These are phyloP conservation scores for Argentina silus DNA, from an alignment of 2,797 vertebrate species.

Conservation along the genomic window DNA sequence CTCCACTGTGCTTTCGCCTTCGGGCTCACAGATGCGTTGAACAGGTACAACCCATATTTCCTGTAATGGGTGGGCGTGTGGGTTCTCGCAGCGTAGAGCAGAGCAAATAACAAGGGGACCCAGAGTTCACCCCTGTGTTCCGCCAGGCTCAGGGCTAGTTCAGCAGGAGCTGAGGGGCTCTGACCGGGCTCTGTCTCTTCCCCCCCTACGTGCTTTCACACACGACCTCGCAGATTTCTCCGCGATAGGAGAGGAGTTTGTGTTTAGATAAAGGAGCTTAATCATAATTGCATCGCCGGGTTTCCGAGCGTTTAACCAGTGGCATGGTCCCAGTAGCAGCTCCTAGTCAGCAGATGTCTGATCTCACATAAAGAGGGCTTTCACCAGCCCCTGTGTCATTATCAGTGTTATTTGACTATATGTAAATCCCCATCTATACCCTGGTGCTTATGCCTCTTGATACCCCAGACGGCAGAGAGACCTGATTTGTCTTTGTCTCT, in stretches of 20 bases:
- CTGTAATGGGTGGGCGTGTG: constrained; percentile 44
- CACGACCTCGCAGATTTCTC: constrained; percentile 59
- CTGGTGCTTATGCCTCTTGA: background rate
- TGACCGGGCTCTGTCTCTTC: constrained; percentile 27
- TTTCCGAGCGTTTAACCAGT: constrained; percentile 45
- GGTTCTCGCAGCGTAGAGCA: constrained; percentile 10
- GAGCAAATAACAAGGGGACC: constrained; percentile 17
- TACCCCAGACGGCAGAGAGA: constrained; percentile 50
- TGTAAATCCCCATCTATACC: constrained; percentile 11
- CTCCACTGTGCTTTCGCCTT: constrained; percentile 44
- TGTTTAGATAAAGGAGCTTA: constrained; percentile 65
- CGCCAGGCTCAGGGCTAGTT: background rate
- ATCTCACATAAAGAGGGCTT: constrained; percentile 2
- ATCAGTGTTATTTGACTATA: background rate
- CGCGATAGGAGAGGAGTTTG: constrained; percentile 57
- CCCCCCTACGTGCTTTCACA: constrained; percentile 59
- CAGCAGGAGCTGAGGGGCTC: background rate
- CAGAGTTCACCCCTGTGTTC: constrained; percentile 9
- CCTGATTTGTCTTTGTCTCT: constrained; percentile 50
- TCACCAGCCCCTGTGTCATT: constrained; percentile 1
- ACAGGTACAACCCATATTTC: constrained; percentile 56
- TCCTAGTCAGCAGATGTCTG: constrained; percentile 26
- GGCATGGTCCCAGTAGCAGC: constrained; percentile 9
- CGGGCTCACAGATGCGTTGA: constrained; percentile 46
- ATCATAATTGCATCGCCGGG: constrained; percentile 51